A percentile compares a stretch with the other conserved stretches of the same genome.
Evolutionary conservation across 2,113 vertebrate genomes (phyloP).

Genomic region (Rhinoderma darwinii): DNA sequence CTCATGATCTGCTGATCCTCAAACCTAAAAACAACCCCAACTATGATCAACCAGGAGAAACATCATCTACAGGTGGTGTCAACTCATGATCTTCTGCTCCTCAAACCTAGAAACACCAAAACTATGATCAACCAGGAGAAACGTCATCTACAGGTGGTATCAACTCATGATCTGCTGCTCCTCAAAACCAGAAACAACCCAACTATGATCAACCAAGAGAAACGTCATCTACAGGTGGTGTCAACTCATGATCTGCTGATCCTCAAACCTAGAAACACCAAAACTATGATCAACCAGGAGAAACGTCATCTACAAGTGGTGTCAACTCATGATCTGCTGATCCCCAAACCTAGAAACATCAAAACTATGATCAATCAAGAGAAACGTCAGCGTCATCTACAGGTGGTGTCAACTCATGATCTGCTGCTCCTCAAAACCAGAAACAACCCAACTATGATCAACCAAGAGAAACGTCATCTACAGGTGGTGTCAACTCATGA

Average conservation of each 20-base stretch:
- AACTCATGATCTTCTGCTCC: background rate
- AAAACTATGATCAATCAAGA: background rate
- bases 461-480: conserved; percentile 33
- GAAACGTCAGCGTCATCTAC: conserved; percentile 37
- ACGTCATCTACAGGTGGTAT: background rate
- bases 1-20: background rate
- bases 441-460: background rate
- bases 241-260: background rate
- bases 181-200: too few species aligned
- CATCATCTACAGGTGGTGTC: background rate
- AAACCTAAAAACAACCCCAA: too few species aligned
- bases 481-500: background rate
- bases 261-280: too few species aligned
- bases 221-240: conserved; percentile 5
- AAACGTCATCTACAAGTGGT: conserved; percentile 7
- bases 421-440: background rate
- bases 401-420: background rate
- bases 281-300: background rate
- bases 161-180: background rate
- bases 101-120: too few species aligned
- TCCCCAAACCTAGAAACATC: too few species aligned
- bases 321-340: background rate
- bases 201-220: background rate
- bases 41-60: background rate
- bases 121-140: background rate